phyloP scores from a whole-genome alignment of 2,797 vertebrate genomes.

The Sternarchorhynchus goeldii region DNA sequence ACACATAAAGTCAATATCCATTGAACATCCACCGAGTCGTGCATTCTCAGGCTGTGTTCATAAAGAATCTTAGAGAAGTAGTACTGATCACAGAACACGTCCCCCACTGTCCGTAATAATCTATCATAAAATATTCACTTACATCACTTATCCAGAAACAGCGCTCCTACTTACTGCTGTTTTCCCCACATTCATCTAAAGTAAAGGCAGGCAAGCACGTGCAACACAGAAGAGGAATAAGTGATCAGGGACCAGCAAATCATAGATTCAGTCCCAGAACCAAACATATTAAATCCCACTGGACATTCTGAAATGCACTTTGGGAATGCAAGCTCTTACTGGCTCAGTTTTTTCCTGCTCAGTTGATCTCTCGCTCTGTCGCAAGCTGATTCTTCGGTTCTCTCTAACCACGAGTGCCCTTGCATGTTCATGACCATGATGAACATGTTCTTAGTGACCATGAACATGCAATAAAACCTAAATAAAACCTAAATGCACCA shows the following conservation, averaged over 20 bases:
- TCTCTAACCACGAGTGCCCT: not conserved
- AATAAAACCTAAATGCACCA: too few species aligned
- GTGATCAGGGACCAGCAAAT: slow-evolving; percentile 34
- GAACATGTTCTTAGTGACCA: not conserved
- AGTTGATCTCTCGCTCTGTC: not conserved
- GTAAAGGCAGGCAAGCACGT: slow-evolving; percentile 42
- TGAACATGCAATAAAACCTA: not conserved
- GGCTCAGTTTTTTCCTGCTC: not conserved
- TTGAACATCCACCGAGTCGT: too few species aligned
- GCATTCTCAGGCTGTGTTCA: not conserved
- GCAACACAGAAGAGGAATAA: slow-evolving; percentile 2
- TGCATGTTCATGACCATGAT: not conserved
- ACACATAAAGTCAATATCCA: too few species aligned
- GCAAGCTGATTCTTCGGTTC: not conserved
- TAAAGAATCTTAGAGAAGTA: not conserved
- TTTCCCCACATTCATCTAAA: slow-evolving; percentile 1
- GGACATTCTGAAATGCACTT: slow-evolving; percentile 16
- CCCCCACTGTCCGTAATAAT: not conserved
- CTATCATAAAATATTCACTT: not conserved
- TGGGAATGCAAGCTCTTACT: not conserved
- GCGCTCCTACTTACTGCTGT: not conserved
- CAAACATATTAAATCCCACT: slow-evolving; percentile 8
- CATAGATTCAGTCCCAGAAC: not conserved
- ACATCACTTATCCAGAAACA: not conserved
- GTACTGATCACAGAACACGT: not conserved